phyloP scores from a whole-genome alignment of 2,888 invertebrate species.

The Catonia carolina region DNA sequence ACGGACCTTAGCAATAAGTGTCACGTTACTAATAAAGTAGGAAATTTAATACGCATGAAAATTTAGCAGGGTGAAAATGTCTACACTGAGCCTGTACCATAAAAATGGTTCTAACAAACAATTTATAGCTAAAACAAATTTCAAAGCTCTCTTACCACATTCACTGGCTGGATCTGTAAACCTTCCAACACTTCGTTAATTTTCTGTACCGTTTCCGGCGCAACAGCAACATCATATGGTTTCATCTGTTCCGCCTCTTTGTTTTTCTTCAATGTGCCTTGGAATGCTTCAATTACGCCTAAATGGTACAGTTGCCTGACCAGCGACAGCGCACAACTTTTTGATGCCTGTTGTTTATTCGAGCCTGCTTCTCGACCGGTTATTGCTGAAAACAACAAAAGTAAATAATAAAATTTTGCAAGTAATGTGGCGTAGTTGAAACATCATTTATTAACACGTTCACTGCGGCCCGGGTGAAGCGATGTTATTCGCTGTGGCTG shows the following conservation, averaged over 20 bases:
- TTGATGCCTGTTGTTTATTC: constrained; percentile 93
- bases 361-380: constrained; percentile 87
- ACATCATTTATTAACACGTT: too few species aligned
- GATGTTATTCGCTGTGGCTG: too few species aligned
- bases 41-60: too few species aligned
- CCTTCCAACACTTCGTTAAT: constrained; percentile 49
- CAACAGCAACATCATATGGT: constrained; percentile 70
- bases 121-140: too few species aligned
- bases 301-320: constrained; percentile 92
- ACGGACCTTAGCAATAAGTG: too few species aligned
- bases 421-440: not conserved
- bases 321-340: constrained; percentile 91
- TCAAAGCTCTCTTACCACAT: constrained; percentile 33
- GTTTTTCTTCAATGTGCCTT: constrained; percentile 74
- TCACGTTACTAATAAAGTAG: too few species aligned
- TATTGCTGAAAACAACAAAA: constrained; percentile 38
- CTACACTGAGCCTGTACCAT: too few species aligned
- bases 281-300: constrained; percentile 84
- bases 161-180: constrained; percentile 40
- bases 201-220: constrained; percentile 59
- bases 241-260: constrained; percentile 68
- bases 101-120: too few species aligned
- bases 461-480: too few species aligned
- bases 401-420: constrained; percentile 13
- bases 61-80: too few species aligned